These are phyloP conservation scores for Sapajus apella DNA, from an alignment of 2,113 vertebrate species.

Conservation along the genomic window DNA sequence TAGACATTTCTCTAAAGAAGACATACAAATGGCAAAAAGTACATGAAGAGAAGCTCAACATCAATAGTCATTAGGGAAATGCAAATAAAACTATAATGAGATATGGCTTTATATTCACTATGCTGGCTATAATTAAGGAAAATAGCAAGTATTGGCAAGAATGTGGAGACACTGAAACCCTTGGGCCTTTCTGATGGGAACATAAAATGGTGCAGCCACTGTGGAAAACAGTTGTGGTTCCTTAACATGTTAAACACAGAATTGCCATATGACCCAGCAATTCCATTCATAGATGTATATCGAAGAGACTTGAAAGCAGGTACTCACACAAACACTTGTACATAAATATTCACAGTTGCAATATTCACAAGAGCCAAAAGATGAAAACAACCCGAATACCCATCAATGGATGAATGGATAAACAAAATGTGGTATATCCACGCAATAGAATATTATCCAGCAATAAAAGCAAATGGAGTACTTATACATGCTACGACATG, in stretches of 20 bases:
- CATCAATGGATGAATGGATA: not conserved
- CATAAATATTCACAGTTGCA: not conserved
- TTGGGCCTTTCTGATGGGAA: not conserved
- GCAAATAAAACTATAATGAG: not conserved
- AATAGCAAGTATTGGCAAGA: slow-evolving; percentile 10
- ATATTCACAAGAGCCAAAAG: not conserved
- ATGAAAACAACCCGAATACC: not conserved
- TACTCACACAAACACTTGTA: not conserved
- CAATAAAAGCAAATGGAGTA: slow-evolving; percentile 18
- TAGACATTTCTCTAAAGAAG: slow-evolving; percentile 42
- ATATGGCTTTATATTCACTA: not conserved
- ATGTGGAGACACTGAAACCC: not conserved
- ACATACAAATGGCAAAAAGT: not conserved
- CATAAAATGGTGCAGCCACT: not conserved
- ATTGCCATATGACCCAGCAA: not conserved
- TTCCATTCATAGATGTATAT: not conserved
- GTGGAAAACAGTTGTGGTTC: not conserved
- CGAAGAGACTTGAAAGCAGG: slow-evolving; percentile 18
- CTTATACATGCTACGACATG: not conserved
- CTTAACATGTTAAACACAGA: slow-evolving; percentile 32
- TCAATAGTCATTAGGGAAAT: not conserved
- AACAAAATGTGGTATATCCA: not conserved
- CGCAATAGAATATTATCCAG: not conserved
- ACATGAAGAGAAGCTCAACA: not conserved
- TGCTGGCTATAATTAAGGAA: not conserved